phyloP scores from a whole-genome alignment of 2,797 vertebrate genomes.

The Diplodus sargus region DNA sequence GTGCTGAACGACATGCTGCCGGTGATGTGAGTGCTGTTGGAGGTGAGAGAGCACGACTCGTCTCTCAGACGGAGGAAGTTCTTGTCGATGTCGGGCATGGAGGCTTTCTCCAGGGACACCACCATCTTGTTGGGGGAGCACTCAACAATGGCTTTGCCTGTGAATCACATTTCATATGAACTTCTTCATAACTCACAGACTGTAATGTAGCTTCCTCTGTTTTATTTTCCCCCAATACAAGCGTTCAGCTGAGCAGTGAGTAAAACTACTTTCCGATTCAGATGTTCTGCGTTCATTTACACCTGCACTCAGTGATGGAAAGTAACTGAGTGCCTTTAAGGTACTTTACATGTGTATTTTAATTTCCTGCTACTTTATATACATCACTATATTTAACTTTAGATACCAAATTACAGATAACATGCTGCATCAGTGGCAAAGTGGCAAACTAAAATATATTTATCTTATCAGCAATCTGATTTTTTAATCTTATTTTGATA shows the following conservation, averaged over 20 bases:
- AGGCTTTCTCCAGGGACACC: slow-evolving; percentile 71
- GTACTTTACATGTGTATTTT: too few species aligned
- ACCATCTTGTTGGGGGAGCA: slow-evolving; percentile 77
- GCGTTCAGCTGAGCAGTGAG: not conserved
- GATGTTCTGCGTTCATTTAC: not conserved
- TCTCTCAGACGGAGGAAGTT: slow-evolving; percentile 77
- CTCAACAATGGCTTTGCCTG: slow-evolving; percentile 69
- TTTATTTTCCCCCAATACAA: not conserved
- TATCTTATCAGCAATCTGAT: too few species aligned
- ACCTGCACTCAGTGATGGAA: not conserved
- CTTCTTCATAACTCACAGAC: not conserved
- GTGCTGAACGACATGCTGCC: slow-evolving; percentile 75
- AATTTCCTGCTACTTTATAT: too few species aligned
- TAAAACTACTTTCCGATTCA: not conserved
- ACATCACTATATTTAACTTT: too few species aligned
- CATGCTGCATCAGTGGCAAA: too few species aligned
- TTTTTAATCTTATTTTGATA: too few species aligned
- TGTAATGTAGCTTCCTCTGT: not conserved
- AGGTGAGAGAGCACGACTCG: slow-evolving; percentile 73
- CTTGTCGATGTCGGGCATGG: slow-evolving; percentile 73
- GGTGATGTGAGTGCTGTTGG: slow-evolving; percentile 79
- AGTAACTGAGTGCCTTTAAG: too few species aligned
- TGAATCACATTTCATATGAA: not conserved
- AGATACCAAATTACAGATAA: too few species aligned
- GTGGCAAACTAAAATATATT: too few species aligned